Evolutionary conservation across 2,888 invertebrate species (phyloP), one percentile per base, ranked within the genome.

Genomic region (Chironomus tentans): DNA sequence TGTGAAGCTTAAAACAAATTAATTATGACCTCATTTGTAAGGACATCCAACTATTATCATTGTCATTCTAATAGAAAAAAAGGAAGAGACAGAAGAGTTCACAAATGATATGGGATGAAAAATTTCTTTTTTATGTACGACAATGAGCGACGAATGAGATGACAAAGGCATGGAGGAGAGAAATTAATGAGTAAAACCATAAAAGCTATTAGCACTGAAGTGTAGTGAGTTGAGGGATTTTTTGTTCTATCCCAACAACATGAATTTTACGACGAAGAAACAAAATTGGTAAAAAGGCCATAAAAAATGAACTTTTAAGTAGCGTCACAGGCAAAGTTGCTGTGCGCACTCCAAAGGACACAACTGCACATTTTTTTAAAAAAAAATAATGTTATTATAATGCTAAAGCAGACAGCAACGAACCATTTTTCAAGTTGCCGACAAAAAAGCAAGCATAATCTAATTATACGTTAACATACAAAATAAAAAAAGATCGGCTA

Each of bases 231-330:
- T 15, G 56, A 56, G 56, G 18, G 56, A 56, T n/a, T 56, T 56
- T 56, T 56, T 48, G 2, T 24, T 47, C 47, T 12, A 50, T 50
- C 50, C 38, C 38, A 2, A 38, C 38, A 7, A 10, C 38, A 50
- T 15, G 13, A 12, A 3, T 12, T 47, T 47, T 50, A 10, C 21
- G 4, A 65, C 24, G 22, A 24, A 12, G 6, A 6, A 65, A 24
- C 62, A 65, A 21, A 65, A 18, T 65, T 65, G 65, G 38, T 5
- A 5, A 50, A 47, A 50, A 50, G 50, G 21, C 21, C 15, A 65
- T 73, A 61, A 74, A 74, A 74, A 61, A 62, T 74, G 74, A 68
- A 18, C 15, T 73, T 65, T 74, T 74, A 28, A 48, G 21, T 47
- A 22, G 70, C 22, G 74, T 65, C n/a, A n/a, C n/a, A n/a, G n/a